Base-by-base conservation (phyloP, 2,888 invertebrate species). In the Steinernema carpocapsae region DNA sequence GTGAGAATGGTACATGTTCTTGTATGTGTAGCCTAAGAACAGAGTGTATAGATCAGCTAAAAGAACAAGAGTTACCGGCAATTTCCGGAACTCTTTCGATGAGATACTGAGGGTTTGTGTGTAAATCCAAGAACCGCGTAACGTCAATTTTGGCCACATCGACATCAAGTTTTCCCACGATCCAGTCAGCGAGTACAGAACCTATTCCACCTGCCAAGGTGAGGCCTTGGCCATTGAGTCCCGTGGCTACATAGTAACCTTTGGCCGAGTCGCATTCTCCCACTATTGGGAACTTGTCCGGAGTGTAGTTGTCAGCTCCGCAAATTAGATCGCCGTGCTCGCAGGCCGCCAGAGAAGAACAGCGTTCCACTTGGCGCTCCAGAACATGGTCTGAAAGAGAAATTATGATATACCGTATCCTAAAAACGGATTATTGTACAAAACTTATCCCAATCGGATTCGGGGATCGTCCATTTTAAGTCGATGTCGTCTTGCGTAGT, bases 141-240 rank as follows among this genome's bases (percentile, higher is more conserved):
- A 96, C 92, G 85, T 96, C 95, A 74, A 95, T 89, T 84, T 93
- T 93, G 88, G 95, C 94, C 90, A 95, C 91, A 88, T 96, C 95
- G 80, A 75, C 46, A 0, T 71, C 59, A 3, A 73, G 59, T 0
- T 94, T 94, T 78, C 93, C 92, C 0, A 93, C 91, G 59, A 97
- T 94, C 87, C 94, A 92, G 88, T 96, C 94, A 0, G 89, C 85
- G 0, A 95, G 92, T 0, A 94, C 92, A 84, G 93, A 91, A 0
- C 96, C 97, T n/a, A 96, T 93, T 3, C 97, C 97, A 0, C 95
- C 96, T 0, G 95, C 94, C 10, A 94, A 93, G 0, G 94, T 93
- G 70, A 96, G 93, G n/a, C 97, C 97, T 42, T 94, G 93, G 0
- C 95, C 94, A 90, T 95, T 95, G 93, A 96, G 94, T 1, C 97